Evolutionary conservation across 2,113 vertebrate genomes (phyloP).

Genomic region (Ammodytes dubius): DNA sequence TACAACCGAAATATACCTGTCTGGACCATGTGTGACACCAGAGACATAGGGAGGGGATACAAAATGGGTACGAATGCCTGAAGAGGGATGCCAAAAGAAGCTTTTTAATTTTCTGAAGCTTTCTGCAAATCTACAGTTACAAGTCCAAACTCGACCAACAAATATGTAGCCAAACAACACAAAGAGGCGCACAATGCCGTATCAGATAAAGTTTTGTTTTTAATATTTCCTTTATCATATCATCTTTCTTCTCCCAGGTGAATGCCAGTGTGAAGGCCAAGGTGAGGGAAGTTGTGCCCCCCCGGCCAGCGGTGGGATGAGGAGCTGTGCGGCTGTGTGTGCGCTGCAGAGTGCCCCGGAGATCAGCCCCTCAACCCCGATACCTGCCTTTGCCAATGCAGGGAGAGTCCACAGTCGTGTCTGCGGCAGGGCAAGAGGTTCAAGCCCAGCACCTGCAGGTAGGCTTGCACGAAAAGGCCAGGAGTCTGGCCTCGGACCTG

Average conservation of each 20-base stretch:
- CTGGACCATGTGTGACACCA: too few relatives aligned
- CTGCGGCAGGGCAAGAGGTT: constrained; percentile 82
- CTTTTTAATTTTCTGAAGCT: neutral
- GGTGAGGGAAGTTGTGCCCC: constrained; percentile 73
- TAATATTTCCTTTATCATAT: constrained; percentile 3
- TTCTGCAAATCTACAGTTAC: constrained; percentile 23
- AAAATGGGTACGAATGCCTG: neutral
- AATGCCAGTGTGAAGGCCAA: constrained; percentile 81
- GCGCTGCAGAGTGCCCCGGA: constrained; percentile 71
- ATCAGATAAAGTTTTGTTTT: neutral
- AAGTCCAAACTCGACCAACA: constrained; percentile 42
- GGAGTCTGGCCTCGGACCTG: neutral
- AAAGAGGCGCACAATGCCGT: neutral
- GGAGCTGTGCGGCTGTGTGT: constrained; percentile 82
- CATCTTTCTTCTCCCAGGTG: constrained; percentile 57
- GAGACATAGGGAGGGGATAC: too few relatives aligned
- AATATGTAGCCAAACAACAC: constrained; percentile 16
- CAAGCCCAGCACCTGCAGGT: constrained; percentile 83
- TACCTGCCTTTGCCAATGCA: constrained; percentile 83
- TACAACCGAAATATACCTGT: too few relatives aligned
- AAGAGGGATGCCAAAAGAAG: neutral
- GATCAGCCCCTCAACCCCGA: constrained; percentile 82
- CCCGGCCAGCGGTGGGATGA: constrained; percentile 80
- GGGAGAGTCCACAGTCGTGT: constrained; percentile 79
- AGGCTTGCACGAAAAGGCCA: neutral